Conservation (phyloP, 2,888 invertebrate genomes). For the Agrotis ipsilon region DNA sequence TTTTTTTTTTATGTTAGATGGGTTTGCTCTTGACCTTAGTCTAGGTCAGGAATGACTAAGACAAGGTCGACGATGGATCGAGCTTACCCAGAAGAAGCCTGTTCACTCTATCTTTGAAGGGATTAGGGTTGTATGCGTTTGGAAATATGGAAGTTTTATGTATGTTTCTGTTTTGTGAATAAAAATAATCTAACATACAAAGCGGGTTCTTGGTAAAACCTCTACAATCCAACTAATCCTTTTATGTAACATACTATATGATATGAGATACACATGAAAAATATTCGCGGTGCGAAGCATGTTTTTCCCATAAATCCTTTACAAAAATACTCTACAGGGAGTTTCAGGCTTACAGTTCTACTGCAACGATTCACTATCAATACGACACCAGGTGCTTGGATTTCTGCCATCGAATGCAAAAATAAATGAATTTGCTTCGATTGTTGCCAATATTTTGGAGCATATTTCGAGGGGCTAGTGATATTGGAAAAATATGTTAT, state of each 20-base stretch:
- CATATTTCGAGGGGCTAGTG: background rate
- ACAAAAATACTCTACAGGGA: slow-evolving; percentile 18
- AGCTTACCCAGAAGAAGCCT: too few relatives aligned
- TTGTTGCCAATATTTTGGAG: background rate
- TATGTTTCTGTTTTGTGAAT: too few relatives aligned
- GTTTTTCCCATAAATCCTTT: slow-evolving; percentile 27
- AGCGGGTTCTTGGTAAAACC: background rate
- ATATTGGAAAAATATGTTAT: background rate
- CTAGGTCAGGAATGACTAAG: too few relatives aligned
- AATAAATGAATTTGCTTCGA: slow-evolving; percentile 16
- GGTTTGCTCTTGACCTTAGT: too few relatives aligned
- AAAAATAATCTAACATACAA: too few relatives aligned
- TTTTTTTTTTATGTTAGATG: too few relatives aligned
- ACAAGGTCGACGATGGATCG: too few relatives aligned
- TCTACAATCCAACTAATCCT: background rate
- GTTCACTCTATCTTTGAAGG: too few relatives aligned
- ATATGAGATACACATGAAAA: too few relatives aligned
- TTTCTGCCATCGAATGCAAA: background rate
- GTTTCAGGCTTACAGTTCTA: slow-evolving; percentile 1
- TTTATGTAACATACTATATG: background rate
- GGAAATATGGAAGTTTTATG: too few relatives aligned
- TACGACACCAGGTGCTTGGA: slow-evolving; percentile 17
- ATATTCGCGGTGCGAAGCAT: background rate
- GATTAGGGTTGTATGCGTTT: too few relatives aligned
- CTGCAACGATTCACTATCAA: background rate